phyloP scores from a whole-genome alignment of 2,797 vertebrate genomes.

The Cossypha heuglini region DNA sequence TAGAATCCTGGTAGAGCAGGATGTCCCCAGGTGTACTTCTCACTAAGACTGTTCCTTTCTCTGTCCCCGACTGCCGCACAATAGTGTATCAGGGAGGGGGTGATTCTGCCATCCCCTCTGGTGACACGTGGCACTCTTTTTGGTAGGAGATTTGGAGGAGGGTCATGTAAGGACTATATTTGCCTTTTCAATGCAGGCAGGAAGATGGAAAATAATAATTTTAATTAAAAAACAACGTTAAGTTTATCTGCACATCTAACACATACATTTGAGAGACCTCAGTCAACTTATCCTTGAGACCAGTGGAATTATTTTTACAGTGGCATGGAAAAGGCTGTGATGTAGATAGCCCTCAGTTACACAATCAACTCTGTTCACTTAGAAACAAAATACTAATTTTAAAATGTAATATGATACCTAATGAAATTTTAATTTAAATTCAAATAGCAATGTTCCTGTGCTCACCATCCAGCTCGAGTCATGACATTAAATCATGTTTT shows the following conservation, averaged over 20 bases:
- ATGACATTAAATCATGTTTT: neutral
- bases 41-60: neutral
- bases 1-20: neutral
- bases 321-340: neutral
- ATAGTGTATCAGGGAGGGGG: rapidly evolving
- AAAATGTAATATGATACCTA: neutral
- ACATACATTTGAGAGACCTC: neutral
- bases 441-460: neutral
- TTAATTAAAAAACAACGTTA: neutral
- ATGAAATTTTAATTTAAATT: neutral
- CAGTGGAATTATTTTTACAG: neutral
- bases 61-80: neutral
- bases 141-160: neutral
- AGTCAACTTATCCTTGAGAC: neutral
- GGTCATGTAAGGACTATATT: neutral
- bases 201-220: neutral
- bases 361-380: neutral
- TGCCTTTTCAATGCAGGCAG: neutral
- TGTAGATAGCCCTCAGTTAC: neutral
- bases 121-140: neutral
- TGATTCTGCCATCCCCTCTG: neutral
- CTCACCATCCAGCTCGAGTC: neutral
- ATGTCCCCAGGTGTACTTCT: neutral
- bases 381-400: neutral
- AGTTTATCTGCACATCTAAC: neutral